Percentiles rank a stretch among this genome's conserved stretches.
Conservation (phyloP, 2,113 vertebrate species). For the Onychostruthus taczanowskii region DNA sequence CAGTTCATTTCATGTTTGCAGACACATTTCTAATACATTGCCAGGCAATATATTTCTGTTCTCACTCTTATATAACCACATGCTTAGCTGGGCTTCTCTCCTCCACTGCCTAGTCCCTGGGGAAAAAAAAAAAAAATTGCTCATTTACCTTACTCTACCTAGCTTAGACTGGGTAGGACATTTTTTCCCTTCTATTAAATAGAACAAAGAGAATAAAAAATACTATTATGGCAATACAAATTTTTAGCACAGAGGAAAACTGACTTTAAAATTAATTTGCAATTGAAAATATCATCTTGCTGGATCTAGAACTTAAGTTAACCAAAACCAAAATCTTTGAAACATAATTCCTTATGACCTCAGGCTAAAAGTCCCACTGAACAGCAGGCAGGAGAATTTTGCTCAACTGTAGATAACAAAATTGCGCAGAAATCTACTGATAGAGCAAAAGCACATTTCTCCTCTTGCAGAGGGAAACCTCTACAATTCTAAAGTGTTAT, state of each 20-base stretch:
- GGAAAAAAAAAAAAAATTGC: neutral
- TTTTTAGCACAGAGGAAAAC: neutral
- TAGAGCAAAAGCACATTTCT: neutral
- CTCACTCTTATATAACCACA: neutral
- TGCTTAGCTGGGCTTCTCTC: neutral
- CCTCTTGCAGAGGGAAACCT: neutral
- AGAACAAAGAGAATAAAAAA: neutral
- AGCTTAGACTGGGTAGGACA: neutral
- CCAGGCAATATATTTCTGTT: neutral
- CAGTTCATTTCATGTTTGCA: neutral
- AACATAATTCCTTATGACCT: neutral
- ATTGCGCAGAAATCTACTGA: neutral
- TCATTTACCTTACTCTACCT: neutral
- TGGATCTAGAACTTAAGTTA: neutral
- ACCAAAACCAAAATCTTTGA: neutral
- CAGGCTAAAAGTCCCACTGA: neutral
- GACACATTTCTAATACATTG: neutral
- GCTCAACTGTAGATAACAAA: neutral
- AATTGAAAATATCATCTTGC: neutral
- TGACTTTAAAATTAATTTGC: neutral
- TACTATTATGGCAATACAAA: neutral
- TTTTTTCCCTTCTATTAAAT: neutral
- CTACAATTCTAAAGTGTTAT: neutral
- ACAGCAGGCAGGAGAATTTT: neutral
- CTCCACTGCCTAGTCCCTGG: neutral